Evolutionary conservation across 2,797 vertebrate genomes (phyloP).

Genomic region (Sparidentex hasta): DNA sequence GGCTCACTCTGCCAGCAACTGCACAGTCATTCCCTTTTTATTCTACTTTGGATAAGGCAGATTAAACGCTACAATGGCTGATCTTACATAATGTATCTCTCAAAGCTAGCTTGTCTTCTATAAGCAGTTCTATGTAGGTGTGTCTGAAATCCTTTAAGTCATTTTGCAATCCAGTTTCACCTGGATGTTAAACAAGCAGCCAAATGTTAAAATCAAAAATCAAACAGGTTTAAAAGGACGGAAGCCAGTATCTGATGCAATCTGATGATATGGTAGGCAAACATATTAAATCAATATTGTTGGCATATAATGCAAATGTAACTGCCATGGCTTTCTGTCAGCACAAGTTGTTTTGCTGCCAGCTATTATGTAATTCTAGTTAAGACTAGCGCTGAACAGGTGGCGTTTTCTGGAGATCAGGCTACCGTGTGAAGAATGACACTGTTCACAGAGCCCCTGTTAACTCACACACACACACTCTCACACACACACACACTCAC

Average conservation of each 20-base stretch:
- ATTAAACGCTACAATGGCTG: not conserved
- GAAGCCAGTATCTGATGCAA: accelerated
- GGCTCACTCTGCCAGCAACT: no score
- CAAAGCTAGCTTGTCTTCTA: not conserved
- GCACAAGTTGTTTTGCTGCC: not conserved
- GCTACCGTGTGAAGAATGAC: constrained; percentile 42
- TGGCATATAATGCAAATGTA: not conserved
- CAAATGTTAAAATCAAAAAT: not conserved
- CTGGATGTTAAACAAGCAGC: not conserved
- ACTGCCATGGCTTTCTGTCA: constrained; percentile 6
- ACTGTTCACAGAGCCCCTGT: constrained; percentile 13
- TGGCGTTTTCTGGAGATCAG: constrained; percentile 50
- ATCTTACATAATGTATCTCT: not conserved
- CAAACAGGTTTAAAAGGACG: not conserved
- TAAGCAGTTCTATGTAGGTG: no score
- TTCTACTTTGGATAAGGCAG: no score
- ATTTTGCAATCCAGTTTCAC: not conserved
- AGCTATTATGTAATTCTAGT: constrained; percentile 22
- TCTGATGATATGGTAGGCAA: not conserved
- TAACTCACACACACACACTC: constrained; percentile 3
- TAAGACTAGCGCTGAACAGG: constrained; percentile 46
- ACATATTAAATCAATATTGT: not conserved
- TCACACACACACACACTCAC: not conserved
- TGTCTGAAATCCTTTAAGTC: not conserved
- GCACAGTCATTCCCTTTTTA: no score